Evolutionary conservation across 2,797 vertebrate species (phyloP).

Genomic region (Xiphorhynchus erythropygius): DNA sequence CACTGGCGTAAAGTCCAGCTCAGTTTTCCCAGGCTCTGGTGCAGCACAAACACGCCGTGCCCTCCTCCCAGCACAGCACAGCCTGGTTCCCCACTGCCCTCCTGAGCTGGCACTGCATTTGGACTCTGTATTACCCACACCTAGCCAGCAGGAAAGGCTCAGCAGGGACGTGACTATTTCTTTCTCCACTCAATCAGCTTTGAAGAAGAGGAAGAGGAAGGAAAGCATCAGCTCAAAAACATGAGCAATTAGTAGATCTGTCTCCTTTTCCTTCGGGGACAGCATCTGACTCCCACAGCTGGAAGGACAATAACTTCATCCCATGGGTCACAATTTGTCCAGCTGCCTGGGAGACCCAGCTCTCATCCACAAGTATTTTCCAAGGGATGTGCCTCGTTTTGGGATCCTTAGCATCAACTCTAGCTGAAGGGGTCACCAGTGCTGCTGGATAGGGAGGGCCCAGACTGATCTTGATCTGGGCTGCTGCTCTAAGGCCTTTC

Average conservation of each 20-base stretch:
- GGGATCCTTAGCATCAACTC: background rate
- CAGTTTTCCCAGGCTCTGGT: background rate
- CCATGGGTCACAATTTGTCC: fast-evolving
- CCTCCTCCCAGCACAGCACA: fast-evolving
- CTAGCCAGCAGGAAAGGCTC: background rate
- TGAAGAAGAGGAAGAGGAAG: background rate
- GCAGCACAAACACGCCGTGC: fast-evolving
- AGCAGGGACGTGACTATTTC: background rate
- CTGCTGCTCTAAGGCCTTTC: background rate
- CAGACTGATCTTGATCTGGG: background rate
- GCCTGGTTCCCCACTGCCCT: fast-evolving
- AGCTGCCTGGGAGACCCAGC: background rate
- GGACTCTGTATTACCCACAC: background rate
- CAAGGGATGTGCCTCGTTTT: background rate
- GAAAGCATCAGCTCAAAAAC: background rate
- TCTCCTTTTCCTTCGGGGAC: background rate
- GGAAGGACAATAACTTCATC: background rate
- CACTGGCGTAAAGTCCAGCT: background rate
- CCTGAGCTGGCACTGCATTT: background rate
- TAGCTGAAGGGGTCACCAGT: background rate
- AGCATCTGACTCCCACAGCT: fast-evolving
- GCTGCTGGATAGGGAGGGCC: background rate
- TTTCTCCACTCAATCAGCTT: background rate
- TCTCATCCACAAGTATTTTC: background rate
- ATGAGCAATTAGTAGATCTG: background rate